Conservation (phyloP, 2,113 vertebrate genomes). For the Pogona vitticeps region DNA sequence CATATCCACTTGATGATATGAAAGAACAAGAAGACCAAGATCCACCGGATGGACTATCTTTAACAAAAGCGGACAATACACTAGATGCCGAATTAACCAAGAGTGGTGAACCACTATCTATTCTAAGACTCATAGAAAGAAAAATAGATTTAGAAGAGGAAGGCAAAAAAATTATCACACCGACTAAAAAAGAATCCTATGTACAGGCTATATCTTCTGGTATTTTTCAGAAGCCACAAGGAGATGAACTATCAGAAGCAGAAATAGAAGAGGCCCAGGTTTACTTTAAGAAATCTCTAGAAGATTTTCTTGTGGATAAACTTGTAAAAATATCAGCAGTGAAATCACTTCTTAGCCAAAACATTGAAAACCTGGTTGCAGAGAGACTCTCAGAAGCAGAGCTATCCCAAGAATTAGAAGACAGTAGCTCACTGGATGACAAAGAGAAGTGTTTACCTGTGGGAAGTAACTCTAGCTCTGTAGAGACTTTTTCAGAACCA, state of each 20-base stretch:
- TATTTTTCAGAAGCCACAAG: background rate
- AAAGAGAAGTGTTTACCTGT: background rate
- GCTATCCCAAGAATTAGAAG: background rate
- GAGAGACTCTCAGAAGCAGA: conserved; percentile 46
- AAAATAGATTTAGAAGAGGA: conserved; percentile 37
- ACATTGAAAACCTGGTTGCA: conserved; percentile 52
- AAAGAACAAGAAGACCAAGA: conserved; percentile 69
- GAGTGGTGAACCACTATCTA: background rate
- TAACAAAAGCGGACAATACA: background rate
- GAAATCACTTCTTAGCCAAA: conserved; percentile 61
- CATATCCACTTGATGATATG: conserved; percentile 10
- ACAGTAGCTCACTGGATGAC: background rate
- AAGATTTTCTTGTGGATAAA: conserved; percentile 36
- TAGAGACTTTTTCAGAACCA: conserved; percentile 10
- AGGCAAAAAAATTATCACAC: background rate
- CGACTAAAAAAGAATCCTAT: conserved; percentile 18
- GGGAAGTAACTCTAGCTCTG: background rate
- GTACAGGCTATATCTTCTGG: background rate
- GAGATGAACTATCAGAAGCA: conserved; percentile 22
- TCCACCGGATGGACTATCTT: conserved; percentile 47
- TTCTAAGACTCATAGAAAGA: conserved; percentile 24
- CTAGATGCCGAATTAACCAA: background rate
- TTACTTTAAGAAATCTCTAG: conserved; percentile 12
- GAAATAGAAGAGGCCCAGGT: background rate
- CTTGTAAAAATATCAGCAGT: conserved; percentile 50